Base-by-base conservation (phyloP, 2,113 vertebrate genomes). In the human region DNA sequence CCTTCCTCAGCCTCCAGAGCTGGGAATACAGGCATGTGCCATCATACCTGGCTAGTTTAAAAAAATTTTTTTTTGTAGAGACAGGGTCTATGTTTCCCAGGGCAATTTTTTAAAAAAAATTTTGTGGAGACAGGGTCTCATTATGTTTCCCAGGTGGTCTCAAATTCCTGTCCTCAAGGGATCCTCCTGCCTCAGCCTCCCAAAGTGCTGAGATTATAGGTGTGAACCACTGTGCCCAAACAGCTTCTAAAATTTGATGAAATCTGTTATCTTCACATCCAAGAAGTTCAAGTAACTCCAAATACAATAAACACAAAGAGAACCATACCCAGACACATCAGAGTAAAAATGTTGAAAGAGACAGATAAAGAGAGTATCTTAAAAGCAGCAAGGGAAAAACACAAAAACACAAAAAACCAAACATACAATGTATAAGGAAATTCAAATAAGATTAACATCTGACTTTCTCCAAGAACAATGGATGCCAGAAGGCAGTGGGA, bases 341-440 rank as follows among this genome's bases (percentile, higher is more conserved):
- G 43, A 83, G 32, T 82, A 87, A 91, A 96, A 84, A 81, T 81
- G 75, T 10, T 78, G 38, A 91, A 88, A 55, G 59, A 86, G n/a
- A 88, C 72, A 94, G 43, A 75, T 66, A 85, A 85, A 48, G 45
- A n/a, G 81, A 64, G 86, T 82, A 93, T 68, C 35, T 90, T 57
- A 52, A 93, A 75, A 88, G 70, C 35, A 93, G 61, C 10, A 88
- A 66, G 38, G 14, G 45, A 25, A 76, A 35, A 30, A 40, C 14
- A 10, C 32, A 18, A 81, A 55, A 38, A 81, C 78, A 30, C 32
- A 68, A 35, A 25, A 35, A 85, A 11, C 14, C 38, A 55, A 89
- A 32, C 17, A 61, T 5, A 72, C 86, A 22, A 82, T 45, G 59
- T 50, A 59, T 38, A 68, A 83, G 6, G 18, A 45, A 90, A 72